Conservation (phyloP, 2,113 vertebrate species). For the Strix aluco region DNA sequence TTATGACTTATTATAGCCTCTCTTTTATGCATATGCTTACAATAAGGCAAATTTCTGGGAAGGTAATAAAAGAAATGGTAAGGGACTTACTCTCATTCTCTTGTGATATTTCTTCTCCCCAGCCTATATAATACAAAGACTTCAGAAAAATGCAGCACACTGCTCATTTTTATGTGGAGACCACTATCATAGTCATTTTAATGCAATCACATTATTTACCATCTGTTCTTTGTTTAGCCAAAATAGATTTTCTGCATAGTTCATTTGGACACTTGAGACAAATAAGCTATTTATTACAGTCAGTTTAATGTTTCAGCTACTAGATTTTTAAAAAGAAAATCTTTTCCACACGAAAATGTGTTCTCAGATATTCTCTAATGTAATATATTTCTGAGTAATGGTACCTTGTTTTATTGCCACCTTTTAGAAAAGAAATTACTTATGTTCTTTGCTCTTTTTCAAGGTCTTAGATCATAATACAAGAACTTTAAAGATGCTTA, state of each 20-base stretch:
- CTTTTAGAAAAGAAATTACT: conserved; percentile 1
- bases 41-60: neutral
- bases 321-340: conserved; percentile 53
- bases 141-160: conserved; percentile 46
- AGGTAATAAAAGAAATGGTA: conserved; percentile 47
- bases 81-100: neutral
- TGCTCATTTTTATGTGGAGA: conserved; percentile 55
- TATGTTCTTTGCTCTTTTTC: neutral
- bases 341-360: conserved; percentile 13
- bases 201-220: conserved; percentile 70
- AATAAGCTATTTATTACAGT: conserved; percentile 69
- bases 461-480: neutral
- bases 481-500: neutral
- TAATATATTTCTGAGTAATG: conserved; percentile 51
- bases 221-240: conserved; percentile 72
- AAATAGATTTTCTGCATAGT: conserved; percentile 69
- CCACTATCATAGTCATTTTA: conserved; percentile 53
- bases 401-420: conserved; percentile 8
- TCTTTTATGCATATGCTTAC: conserved; percentile 21
- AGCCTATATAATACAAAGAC: neutral
- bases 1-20: neutral
- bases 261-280: conserved; percentile 71
- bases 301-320: conserved; percentile 56
- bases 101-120: conserved; percentile 14
- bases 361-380: conserved; percentile 3